A percentile compares a stretch with the other conserved stretches of the same genome.
phyloP scores from a whole-genome alignment of 2,797 vertebrate species.

The Clangula hyemalis region DNA sequence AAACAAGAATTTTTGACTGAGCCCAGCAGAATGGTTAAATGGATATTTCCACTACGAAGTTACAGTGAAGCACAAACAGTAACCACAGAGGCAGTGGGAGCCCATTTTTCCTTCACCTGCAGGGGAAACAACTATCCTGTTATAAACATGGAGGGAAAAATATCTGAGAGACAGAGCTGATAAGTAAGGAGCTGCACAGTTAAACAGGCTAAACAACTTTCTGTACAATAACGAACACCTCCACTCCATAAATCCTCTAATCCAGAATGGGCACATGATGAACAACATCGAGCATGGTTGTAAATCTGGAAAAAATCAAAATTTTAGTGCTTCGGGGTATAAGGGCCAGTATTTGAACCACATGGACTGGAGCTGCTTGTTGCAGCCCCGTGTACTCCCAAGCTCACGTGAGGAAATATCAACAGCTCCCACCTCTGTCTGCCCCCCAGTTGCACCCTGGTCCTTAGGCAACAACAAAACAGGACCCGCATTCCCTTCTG shows the following conservation, averaged over 20 bases:
- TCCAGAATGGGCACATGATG: neutral
- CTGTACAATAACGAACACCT: constrained; percentile 2
- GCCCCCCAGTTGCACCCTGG: neutral
- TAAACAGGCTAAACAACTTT: neutral
- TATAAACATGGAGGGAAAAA: neutral
- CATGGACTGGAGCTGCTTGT: neutral
- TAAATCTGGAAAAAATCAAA: neutral
- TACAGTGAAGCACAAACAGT: neutral
- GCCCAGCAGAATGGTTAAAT: neutral
- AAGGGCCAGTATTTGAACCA: neutral
- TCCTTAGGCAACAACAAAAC: neutral
- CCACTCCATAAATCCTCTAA: constrained; percentile 9
- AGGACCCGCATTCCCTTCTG: neutral
- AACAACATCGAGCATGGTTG: neutral
- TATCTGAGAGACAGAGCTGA: neutral
- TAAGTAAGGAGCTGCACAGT: neutral
- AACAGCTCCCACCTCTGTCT: neutral
- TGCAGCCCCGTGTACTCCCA: accelerated
- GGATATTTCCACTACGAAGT: neutral
- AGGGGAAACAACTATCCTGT: neutral
- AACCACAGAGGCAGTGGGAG: neutral
- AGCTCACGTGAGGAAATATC: neutral
- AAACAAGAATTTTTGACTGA: neutral
- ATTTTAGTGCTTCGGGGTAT: neutral
- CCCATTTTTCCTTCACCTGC: neutral